Evolutionary conservation across 92 coral and sea anemone genomes (phyloP).

Genomic region (Heliopora coerulea): DNA sequence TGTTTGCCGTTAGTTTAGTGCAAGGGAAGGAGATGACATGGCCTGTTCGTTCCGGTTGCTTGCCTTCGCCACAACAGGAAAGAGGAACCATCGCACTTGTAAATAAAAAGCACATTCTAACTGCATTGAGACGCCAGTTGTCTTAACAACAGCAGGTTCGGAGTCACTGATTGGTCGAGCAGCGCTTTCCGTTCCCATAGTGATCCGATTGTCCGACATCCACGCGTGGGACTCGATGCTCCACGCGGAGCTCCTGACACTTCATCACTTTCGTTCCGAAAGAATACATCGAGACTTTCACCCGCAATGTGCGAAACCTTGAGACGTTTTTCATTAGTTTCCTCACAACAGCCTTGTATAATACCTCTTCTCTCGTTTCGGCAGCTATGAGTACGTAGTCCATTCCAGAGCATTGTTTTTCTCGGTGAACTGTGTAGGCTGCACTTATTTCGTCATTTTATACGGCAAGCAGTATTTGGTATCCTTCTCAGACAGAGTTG

Average conservation of each 20-base stretch:
- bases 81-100: conserved; percentile 3
- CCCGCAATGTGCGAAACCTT: conserved; percentile 1
- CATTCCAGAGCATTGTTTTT: no score
- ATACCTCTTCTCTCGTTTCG: neutral
- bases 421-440: no score
- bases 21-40: neutral
- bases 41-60: conserved; percentile 32
- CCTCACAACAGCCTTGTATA: neutral
- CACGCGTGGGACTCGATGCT: conserved; percentile 28
- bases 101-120: conserved; percentile 31
- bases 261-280: conserved; percentile 33
- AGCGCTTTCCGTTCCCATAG: conserved; percentile 38
- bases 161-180: conserved; percentile 20
- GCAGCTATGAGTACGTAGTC: conserved; percentile 2
- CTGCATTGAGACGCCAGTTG: conserved; percentile 29
- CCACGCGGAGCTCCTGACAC: conserved; percentile 29
- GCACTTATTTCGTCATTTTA: neutral
- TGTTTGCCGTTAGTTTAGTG: no score
- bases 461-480: no score
- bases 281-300: neutral
- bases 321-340: neutral
- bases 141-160: conserved; percentile 22
- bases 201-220: conserved; percentile 1
- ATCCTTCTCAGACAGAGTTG: no score
- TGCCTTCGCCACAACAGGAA: conserved; percentile 31